Evolutionary conservation across 2,797 vertebrate genomes (phyloP).

Genomic region (Tenualosa thibaudeaui): DNA sequence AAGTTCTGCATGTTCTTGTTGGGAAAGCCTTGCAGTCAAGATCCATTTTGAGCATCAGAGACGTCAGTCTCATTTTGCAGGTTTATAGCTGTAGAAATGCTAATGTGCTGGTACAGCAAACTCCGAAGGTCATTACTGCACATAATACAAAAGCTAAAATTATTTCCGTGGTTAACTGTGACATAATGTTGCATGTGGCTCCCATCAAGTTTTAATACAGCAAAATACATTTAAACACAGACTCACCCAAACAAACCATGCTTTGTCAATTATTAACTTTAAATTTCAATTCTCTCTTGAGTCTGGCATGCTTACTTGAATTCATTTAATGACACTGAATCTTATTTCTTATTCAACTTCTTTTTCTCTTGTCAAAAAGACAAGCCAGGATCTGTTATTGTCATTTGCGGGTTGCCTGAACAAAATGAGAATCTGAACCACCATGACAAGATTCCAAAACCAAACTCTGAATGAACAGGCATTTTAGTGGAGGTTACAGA

Average conservation of each 20-base stretch:
- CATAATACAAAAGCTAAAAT: no score
- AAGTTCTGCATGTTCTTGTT: slow-evolving; percentile 11
- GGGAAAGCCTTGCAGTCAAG: background rate
- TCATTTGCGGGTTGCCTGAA: background rate
- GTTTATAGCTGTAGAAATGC: background rate
- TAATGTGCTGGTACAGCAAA: background rate
- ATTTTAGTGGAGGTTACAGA: slow-evolving; percentile 38
- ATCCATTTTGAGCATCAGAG: background rate
- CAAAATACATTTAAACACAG: background rate
- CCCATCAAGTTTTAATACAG: background rate
- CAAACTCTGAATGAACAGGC: slow-evolving; percentile 41
- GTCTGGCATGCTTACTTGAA: background rate
- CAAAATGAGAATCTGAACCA: slow-evolving; percentile 1
- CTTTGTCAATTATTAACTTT: background rate
- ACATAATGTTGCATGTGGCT: background rate
- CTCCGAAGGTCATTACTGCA: background rate
- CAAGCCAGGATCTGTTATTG: background rate
- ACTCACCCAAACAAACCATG: background rate
- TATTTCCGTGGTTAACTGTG: background rate
- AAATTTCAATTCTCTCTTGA: background rate
- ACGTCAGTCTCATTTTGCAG: background rate
- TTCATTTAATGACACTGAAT: background rate
- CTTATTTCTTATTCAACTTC: background rate
- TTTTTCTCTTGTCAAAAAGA: background rate
- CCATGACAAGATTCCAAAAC: slow-evolving; percentile 35